These are phyloP conservation scores for Clunio marinus DNA, from an alignment of 2,888 invertebrate genomes.

Conservation along the genomic window DNA sequence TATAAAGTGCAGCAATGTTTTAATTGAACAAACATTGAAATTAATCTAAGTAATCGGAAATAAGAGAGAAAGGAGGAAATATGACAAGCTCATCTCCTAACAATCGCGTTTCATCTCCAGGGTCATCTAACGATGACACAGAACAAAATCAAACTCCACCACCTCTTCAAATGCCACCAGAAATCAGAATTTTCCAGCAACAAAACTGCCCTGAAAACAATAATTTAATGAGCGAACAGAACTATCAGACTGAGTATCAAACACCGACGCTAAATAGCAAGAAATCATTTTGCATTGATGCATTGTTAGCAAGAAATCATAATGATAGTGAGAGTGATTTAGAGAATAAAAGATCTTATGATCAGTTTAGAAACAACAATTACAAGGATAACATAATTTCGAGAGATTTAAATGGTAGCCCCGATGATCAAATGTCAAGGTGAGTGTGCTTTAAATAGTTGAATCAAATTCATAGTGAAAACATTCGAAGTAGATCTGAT, in stretches of 20 bases:
- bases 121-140: constrained; percentile 25
- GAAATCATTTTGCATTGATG: constrained; percentile 88
- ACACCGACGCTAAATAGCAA: constrained; percentile 48
- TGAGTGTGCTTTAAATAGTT: constrained; percentile 42
- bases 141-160: constrained; percentile 31
- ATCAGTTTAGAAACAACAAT: constrained; percentile 24
- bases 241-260: constrained; percentile 17
- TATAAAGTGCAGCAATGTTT: too few relatives aligned
- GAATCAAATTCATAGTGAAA: background rate
- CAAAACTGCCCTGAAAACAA: constrained; percentile 12
- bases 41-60: too few relatives aligned
- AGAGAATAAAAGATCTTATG: constrained; percentile 26
- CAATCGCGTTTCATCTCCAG: constrained; percentile 1
- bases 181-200: constrained; percentile 36
- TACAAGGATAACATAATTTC: constrained; percentile 31
- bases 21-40: too few relatives aligned
- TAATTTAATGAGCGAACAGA: background rate
- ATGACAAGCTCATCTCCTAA: constrained; percentile 35
- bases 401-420: constrained; percentile 49
- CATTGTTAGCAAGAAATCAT: constrained; percentile 65
- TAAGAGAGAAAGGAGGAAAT: background rate
- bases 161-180: constrained; percentile 35
- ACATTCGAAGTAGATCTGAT: constrained; percentile 46
- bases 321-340: constrained; percentile 41
- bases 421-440: constrained; percentile 52